Conservation (phyloP, 2,888 invertebrate genomes). For the Glaucopsyche alexis region DNA sequence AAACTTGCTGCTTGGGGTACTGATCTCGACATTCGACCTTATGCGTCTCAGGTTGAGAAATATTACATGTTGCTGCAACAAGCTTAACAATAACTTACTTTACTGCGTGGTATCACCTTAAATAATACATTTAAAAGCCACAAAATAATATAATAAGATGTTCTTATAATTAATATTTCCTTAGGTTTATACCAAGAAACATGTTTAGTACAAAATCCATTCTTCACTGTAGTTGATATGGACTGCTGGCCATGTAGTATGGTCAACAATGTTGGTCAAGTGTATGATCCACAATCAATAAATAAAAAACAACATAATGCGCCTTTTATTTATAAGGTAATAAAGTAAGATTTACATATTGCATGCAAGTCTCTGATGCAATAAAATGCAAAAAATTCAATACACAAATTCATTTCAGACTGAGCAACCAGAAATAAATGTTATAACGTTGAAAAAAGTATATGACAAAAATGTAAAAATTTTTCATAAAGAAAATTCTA, state of each 20-base stretch:
- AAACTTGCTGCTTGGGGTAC: no score
- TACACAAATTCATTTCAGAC: conserved; percentile 66
- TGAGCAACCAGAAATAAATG: conserved; percentile 76
- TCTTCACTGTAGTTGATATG: conserved; percentile 89
- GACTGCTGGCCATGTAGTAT: conserved; percentile 91
- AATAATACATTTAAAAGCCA: no score
- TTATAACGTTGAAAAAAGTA: conserved; percentile 76
- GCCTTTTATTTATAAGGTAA: conserved; percentile 80
- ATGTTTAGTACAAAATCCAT: conserved; percentile 91
- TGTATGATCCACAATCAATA: conserved; percentile 75
- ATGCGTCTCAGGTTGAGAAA: no score
- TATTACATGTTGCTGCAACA: no score
- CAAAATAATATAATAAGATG: no score
- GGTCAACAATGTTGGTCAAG: conserved; percentile 83
- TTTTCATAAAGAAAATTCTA: conserved; percentile 83
- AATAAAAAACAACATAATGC: conserved; percentile 54
- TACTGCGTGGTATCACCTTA: no score
- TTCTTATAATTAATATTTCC: conserved; percentile 28
- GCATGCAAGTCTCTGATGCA: background rate
- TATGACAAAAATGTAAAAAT: conserved; percentile 80
- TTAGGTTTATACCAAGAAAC: conserved; percentile 90
- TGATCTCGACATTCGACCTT: no score
- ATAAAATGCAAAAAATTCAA: conserved; percentile 6
- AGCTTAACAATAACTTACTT: background rate
- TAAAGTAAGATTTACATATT: conserved; percentile 47